Percentiles rank a stretch among this genome's conserved stretches.
Conservation (phyloP, 1,140 invertebrate species). For the Drosophila fuyamai region DNA sequence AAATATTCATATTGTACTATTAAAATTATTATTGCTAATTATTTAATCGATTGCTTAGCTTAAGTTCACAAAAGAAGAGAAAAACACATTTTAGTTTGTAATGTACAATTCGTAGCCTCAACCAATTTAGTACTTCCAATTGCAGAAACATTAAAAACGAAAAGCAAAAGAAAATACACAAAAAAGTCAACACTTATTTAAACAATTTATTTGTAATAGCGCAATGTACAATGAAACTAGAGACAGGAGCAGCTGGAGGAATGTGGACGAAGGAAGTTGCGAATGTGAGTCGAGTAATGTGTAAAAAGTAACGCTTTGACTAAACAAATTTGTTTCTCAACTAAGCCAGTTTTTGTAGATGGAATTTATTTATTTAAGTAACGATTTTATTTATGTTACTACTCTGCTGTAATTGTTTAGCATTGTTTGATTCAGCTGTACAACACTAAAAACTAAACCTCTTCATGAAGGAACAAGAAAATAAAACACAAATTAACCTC, state of each 20-base stretch:
- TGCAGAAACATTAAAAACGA: conserved; percentile 42
- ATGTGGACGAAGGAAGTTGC: conserved; percentile 1
- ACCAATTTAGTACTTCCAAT: conserved; percentile 74
- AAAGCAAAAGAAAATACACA: conserved; percentile 44
- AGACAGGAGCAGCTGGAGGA: conserved; percentile 26
- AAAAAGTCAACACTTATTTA: conserved; percentile 55
- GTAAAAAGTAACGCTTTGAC: conserved; percentile 36
- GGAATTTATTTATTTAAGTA: conserved; percentile 77
- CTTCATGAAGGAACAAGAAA: conserved; percentile 20
- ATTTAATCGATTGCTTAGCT: conserved; percentile 70
- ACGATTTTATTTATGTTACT: conserved; percentile 76
- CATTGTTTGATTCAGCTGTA: conserved; percentile 66
- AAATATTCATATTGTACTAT: conserved; percentile 74
- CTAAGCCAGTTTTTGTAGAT: conserved; percentile 61
- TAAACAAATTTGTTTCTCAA: conserved; percentile 51
- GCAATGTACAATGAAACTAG: conserved; percentile 66
- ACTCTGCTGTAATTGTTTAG: conserved; percentile 65
- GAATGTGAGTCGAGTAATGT: conserved; percentile 25
- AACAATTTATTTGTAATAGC: conserved; percentile 77
- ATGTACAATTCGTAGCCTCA: conserved; percentile 65
- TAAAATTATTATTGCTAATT: conserved; percentile 77
- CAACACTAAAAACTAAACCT: conserved; percentile 48
- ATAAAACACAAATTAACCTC: conserved; percentile 42
- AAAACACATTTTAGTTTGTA: conserved; percentile 72
- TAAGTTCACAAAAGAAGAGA: conserved; percentile 60